Conservation (phyloP, 2,113 vertebrate species). For the Gopherus evgoodei region DNA sequence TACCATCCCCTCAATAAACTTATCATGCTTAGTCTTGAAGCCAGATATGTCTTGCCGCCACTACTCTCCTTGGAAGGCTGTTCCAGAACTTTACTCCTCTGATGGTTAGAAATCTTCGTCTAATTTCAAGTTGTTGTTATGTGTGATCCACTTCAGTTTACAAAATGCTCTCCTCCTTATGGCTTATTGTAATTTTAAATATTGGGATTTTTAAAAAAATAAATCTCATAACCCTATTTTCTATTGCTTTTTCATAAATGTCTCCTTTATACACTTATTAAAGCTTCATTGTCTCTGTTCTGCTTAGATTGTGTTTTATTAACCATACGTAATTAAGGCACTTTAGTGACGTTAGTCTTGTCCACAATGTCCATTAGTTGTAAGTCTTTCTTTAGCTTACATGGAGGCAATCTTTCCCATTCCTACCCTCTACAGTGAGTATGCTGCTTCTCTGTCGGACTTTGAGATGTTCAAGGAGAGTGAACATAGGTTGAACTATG, state of each 20-base stretch:
- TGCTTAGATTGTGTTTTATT: constrained; percentile 39
- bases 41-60: too few species aligned
- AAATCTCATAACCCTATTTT: constrained; percentile 9
- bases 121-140: not conserved
- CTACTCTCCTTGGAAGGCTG: too few species aligned
- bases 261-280: constrained; percentile 30
- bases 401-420: accelerated
- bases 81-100: too few species aligned
- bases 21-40: too few species aligned
- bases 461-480: not conserved
- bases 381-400: not conserved
- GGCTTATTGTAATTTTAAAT: constrained; percentile 37
- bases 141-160: constrained; percentile 16
- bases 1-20: too few species aligned
- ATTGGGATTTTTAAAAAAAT: constrained; percentile 41
- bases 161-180: constrained; percentile 31
- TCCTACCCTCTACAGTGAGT: not conserved
- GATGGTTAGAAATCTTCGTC: too few species aligned
- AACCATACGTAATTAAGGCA: constrained; percentile 44
- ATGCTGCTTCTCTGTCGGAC: not conserved
- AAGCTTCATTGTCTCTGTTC: constrained; percentile 16
- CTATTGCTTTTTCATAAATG: constrained; percentile 15
- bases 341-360: constrained; percentile 39
- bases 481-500: not conserved
- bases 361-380: not conserved